A percentile compares a stretch with the other conserved stretches of the same genome.
Conservation (phyloP, 2,113 vertebrate genomes). For the Sakesphorus luctuosus region DNA sequence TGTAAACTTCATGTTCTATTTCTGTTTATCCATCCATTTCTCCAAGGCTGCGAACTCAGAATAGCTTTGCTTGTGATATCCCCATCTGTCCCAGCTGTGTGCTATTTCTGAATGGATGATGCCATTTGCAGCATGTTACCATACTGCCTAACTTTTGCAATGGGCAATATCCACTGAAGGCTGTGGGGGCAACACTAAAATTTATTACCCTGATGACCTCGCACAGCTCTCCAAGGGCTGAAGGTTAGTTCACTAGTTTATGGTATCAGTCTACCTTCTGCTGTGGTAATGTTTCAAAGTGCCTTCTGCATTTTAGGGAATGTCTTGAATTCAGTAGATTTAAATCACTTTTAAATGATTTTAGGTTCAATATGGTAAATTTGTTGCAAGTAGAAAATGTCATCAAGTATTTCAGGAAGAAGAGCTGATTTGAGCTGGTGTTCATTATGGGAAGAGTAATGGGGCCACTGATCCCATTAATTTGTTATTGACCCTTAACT, state of each 20-base stretch:
- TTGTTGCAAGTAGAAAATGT: slow-evolving; percentile 54
- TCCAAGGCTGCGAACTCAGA: slow-evolving; percentile 1
- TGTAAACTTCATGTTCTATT: slow-evolving; percentile 44
- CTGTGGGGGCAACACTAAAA: background rate
- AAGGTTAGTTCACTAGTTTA: background rate
- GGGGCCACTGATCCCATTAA: slow-evolving; percentile 66
- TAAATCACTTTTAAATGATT: slow-evolving; percentile 67
- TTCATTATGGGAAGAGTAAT: slow-evolving; percentile 70
- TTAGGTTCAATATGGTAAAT: slow-evolving; percentile 36
- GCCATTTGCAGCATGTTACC: background rate
- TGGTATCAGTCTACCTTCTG: background rate
- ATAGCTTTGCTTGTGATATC: slow-evolving; percentile 42
- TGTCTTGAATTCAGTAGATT: slow-evolving; percentile 20
- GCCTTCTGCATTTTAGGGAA: background rate
- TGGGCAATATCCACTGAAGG: background rate
- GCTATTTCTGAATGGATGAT: background rate
- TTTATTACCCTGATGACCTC: background rate
- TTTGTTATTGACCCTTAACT: slow-evolving; percentile 66
- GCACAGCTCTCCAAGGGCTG: background rate
- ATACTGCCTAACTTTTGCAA: background rate
- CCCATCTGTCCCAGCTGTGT: slow-evolving; percentile 49
- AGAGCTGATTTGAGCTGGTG: background rate
- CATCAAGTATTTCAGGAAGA: slow-evolving; percentile 43
- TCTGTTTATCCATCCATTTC: slow-evolving; percentile 52
- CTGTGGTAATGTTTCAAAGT: background rate